Conservation (phyloP, 2,888 invertebrate species). For the Galerucella nymphaeae region DNA sequence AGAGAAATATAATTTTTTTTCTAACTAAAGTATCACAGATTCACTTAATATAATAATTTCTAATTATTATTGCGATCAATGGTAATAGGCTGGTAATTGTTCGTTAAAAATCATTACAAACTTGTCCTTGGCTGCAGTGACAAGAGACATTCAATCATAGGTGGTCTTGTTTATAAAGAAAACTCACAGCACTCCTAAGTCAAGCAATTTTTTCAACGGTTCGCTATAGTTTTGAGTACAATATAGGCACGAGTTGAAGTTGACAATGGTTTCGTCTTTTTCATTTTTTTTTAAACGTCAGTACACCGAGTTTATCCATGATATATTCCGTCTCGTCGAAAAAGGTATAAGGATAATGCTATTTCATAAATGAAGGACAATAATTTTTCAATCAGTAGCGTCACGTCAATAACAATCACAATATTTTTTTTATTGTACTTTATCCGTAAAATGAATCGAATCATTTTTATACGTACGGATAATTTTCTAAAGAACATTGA, state of each 20-base stretch:
- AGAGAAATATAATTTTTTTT: too few species aligned
- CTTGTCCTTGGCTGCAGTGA: neutral
- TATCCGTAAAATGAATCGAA: neutral
- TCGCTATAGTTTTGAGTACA: slow-evolving; percentile 53
- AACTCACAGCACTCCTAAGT: slow-evolving; percentile 54
- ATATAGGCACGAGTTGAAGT: slow-evolving; percentile 53
- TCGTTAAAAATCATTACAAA: slow-evolving; percentile 5
- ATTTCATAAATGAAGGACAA: slow-evolving; percentile 19
- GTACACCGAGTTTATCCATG: slow-evolving; percentile 43
- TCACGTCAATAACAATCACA: neutral
- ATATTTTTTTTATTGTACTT: too few species aligned
- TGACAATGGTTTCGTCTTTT: slow-evolving; percentile 56
- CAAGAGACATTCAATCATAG: slow-evolving; percentile 51
- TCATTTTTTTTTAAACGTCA: slow-evolving; percentile 43
- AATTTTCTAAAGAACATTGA: too few species aligned
- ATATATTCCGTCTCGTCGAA: slow-evolving; percentile 40
- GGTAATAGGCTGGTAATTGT: neutral
- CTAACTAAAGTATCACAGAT: too few species aligned
- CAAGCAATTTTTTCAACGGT: slow-evolving; percentile 54
- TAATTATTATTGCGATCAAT: neutral
- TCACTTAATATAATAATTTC: neutral
- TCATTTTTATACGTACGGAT: too few species aligned
- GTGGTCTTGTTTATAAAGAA: slow-evolving; percentile 54
- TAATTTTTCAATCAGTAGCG: slow-evolving; percentile 15
- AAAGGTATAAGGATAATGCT: slow-evolving; percentile 28